Base-by-base conservation (phyloP, 1,140 invertebrate genomes). In the Neoseiulus cucumeris region DNA sequence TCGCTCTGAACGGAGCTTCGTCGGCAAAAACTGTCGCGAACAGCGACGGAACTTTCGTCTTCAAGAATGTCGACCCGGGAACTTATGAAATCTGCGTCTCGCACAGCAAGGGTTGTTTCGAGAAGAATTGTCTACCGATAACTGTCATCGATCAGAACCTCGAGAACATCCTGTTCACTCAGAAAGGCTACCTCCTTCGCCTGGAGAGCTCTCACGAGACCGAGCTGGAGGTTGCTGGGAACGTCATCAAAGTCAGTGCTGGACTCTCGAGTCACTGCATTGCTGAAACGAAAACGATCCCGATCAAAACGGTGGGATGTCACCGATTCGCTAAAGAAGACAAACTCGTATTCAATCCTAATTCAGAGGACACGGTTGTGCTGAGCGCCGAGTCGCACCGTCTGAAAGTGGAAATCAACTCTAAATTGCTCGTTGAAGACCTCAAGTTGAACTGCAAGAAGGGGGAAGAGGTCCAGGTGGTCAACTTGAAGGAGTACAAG, bases 11-110 rank as follows among this genome's bases (percentile, higher is more conserved):
- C 22, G 51, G 70, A 12, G 66, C 72, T 42, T 78, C 78, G 65
- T 75, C 91, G n/a, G 96, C 91, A 72, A 81, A 86, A 71, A 81
- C 86, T 12, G 77, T 76, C 2, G 87, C 90, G 0, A 81, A 85
- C 68, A 75, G 79, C 64, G 80, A 79, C 64, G 92, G 92, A 9
- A 79, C 80, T 69, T 96, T 93, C 75, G 74, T 73, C 2, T 94
- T 95, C 73, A 82, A 82, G 29, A 77, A 83, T 42, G 77, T 96
- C 0, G 82, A 85, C 1, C 81, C 84, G 59, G 91, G 89, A 17
- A 79, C 83, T 65, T 96, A 93, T 72, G 80, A 79, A 65, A 67
- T 90, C 20, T 91, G 87, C 72, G 51, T 59, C 14, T 59, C 51
- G 22, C 51, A 59, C 33, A 17, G 25, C 25, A 25, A 33, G 25